A percentile compares a stretch with the other conserved stretches of the same genome.
phyloP scores from a whole-genome alignment of 2,888 invertebrate species.

The Ametastegia equiseti region DNA sequence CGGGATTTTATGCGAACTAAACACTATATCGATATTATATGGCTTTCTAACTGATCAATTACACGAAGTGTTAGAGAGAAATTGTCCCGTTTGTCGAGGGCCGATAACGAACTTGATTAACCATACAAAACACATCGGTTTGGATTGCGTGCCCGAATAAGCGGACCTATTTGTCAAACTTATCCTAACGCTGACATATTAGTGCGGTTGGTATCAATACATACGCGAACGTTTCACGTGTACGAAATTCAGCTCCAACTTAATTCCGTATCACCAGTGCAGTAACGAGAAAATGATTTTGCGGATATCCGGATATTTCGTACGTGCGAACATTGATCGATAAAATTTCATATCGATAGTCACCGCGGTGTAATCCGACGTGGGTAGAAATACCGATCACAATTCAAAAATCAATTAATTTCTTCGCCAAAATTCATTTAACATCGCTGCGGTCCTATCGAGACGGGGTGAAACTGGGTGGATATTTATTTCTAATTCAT shows the following conservation, averaged over 20 bases:
- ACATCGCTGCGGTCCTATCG: too few species aligned
- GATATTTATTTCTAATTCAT: too few species aligned
- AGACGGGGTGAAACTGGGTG: too few species aligned
- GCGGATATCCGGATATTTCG: background rate
- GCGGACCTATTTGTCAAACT: conserved; percentile 33
- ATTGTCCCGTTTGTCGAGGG: conserved; percentile 10
- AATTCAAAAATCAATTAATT: too few species aligned
- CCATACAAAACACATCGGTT: conserved; percentile 7
- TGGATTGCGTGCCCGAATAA: conserved; percentile 21
- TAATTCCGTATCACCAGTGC: background rate
- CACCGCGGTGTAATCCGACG: too few species aligned
- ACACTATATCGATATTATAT: conserved; percentile 11
- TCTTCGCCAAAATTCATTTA: too few species aligned
- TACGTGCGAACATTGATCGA: background rate
- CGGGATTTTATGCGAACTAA: conserved; percentile 17
- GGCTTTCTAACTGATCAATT: conserved; percentile 26
- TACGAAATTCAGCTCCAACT: background rate
- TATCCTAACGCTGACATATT: conserved; percentile 14
- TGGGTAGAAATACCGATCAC: too few species aligned
- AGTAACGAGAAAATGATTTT: background rate
- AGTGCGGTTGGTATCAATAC: background rate
- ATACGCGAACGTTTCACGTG: background rate
- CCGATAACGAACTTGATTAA: conserved; percentile 39
- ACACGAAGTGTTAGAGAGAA: conserved; percentile 2
- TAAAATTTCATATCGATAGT: background rate